Percentiles rank a stretch among this genome's conserved stretches.
phyloP scores from a whole-genome alignment of 1,140 invertebrate genomes.

The Chironomus tepperi region DNA sequence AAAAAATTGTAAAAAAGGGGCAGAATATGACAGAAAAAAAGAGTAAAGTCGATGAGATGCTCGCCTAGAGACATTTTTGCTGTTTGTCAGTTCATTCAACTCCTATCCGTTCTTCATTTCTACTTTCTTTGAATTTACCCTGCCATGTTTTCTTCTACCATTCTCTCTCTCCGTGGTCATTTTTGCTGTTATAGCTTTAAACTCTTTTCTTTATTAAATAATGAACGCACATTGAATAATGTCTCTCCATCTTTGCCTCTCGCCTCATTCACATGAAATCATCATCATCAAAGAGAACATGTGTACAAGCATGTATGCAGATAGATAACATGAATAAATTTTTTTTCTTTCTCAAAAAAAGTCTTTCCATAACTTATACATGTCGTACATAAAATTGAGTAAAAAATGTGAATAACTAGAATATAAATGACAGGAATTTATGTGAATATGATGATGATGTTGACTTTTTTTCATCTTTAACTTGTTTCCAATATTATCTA shows the following conservation, averaged over 20 bases:
- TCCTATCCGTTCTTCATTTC: neutral
- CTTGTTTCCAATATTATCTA: neutral
- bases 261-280: neutral
- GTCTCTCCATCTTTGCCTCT: neutral
- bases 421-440: neutral
- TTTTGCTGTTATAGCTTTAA: neutral
- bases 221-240: neutral
- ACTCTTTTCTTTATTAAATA: neutral
- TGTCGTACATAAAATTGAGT: no score
- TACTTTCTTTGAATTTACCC: neutral
- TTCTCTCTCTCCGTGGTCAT: neutral
- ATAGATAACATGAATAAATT: neutral
- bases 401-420: no score
- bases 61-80: neutral
- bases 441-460: neutral
- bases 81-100: neutral
- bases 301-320: neutral
- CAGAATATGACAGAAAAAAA: constrained; percentile 8
- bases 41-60: neutral
- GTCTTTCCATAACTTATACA: no score
- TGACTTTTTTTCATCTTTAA: neutral
- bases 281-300: neutral
- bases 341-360: no score
- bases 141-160: neutral
- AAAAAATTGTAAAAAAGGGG: neutral